Conservation (phyloP, 1,140 invertebrate species). For the Eufriesea mexicana region DNA sequence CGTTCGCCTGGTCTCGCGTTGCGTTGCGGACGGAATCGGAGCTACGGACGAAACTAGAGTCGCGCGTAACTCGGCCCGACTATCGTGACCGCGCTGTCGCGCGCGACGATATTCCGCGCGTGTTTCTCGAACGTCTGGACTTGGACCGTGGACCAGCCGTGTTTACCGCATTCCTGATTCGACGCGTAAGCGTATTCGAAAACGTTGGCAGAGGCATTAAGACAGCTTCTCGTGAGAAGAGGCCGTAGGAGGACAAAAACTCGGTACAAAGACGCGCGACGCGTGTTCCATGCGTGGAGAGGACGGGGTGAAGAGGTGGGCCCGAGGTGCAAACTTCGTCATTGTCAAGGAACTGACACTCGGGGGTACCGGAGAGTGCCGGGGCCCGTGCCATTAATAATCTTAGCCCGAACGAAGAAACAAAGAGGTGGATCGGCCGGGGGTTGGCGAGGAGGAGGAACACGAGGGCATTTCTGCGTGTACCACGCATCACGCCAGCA, state of each 20-base stretch:
- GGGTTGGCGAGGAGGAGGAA: conserved; percentile 20
- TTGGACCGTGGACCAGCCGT: background rate
- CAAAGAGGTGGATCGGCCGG: conserved; percentile 51
- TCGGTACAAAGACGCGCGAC: conserved; percentile 20
- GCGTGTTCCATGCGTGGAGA: background rate
- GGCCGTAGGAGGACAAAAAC: background rate
- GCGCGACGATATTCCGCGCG: too few species aligned
- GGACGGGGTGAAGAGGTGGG: conserved; percentile 24
- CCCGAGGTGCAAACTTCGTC: conserved; percentile 67
- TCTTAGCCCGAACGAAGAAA: conserved; percentile 70
- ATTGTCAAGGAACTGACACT: conserved; percentile 70
- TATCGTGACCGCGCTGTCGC: background rate
- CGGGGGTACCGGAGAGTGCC: conserved; percentile 44
- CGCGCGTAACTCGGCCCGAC: background rate
- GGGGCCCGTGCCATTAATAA: conserved; percentile 71
- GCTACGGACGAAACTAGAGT: background rate
- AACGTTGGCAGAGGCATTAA: background rate
- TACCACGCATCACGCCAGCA: conserved; percentile 44
- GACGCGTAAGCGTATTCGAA: background rate
- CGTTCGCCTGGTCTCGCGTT: background rate
- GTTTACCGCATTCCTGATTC: background rate
- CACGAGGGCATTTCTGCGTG: conserved; percentile 43
- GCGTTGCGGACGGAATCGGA: too few species aligned
- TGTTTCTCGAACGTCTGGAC: too few species aligned
- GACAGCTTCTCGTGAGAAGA: background rate